phyloP scores from a whole-genome alignment of 1,140 invertebrate species.

The Pararge aegeria region DNA sequence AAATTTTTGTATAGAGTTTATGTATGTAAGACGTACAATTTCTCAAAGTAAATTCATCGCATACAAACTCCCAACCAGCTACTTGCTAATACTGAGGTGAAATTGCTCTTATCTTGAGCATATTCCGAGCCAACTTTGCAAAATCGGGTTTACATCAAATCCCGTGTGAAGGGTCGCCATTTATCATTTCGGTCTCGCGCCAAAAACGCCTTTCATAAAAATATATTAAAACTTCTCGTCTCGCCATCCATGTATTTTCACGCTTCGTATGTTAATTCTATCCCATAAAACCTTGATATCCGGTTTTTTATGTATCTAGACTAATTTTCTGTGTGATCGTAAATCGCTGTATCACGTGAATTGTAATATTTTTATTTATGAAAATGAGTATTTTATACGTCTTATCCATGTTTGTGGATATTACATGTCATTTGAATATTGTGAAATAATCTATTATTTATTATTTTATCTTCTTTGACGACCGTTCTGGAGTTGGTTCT shows the following conservation, averaged over 20 bases:
- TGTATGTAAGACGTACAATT: no score
- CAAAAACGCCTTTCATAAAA: slow-evolving; percentile 68
- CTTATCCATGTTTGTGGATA: neutral
- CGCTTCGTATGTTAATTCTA: slow-evolving; percentile 70
- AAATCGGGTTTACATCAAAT: slow-evolving; percentile 54
- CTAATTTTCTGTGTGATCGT: slow-evolving; percentile 46
- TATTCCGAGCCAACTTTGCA: slow-evolving; percentile 40
- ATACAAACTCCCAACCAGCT: neutral
- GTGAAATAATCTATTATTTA: no score
- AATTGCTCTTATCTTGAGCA: slow-evolving; percentile 33
- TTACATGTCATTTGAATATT: no score
- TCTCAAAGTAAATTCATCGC: neutral
- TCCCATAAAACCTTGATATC: slow-evolving; percentile 59
- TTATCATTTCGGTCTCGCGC: slow-evolving; percentile 59
- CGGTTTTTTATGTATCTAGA: slow-evolving; percentile 46
- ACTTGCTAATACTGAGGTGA: neutral
- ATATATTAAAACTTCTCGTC: slow-evolving; percentile 67
- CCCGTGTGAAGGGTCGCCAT: slow-evolving; percentile 58
- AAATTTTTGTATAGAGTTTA: no score
- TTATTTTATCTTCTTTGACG: no score
- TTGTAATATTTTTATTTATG: slow-evolving; percentile 27
- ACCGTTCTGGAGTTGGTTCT: no score
- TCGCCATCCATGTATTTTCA: slow-evolving; percentile 46
- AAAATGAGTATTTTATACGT: neutral
- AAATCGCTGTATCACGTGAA: slow-evolving; percentile 37